These are phyloP conservation scores for Syngnathus rostellatus DNA, from an alignment of 2,797 vertebrate genomes.

Conservation along the genomic window DNA sequence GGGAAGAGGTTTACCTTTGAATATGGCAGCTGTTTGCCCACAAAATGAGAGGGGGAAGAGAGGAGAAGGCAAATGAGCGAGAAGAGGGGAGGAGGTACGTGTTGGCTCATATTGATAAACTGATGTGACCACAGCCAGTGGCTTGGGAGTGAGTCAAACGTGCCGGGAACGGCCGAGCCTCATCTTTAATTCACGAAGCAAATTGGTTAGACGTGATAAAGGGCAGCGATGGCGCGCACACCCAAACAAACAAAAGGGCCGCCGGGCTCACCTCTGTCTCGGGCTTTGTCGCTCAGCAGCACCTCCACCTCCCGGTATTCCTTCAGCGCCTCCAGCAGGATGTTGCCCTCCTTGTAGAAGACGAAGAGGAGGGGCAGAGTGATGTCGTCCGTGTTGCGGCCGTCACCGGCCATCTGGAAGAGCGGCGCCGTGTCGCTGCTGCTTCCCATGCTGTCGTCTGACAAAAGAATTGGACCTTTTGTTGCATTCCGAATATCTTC, in stretches of 20 bases:
- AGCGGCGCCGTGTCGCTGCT: constrained; percentile 97
- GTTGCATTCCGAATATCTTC: neutral
- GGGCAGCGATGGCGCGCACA: neutral
- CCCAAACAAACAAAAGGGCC: constrained; percentile 3
- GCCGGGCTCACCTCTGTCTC: constrained; percentile 83
- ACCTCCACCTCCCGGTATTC: constrained; percentile 92
- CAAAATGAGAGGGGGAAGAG: constrained; percentile 37
- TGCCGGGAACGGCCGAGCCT: constrained; percentile 20
- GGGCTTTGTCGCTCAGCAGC: constrained; percentile 92
- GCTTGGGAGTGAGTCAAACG: constrained; percentile 32
- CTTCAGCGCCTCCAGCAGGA: constrained; percentile 85
- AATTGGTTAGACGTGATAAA: constrained; percentile 7
- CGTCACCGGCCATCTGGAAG: constrained; percentile 98
- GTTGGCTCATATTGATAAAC: constrained; percentile 26
- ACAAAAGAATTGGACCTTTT: neutral
- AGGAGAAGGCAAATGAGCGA: constrained; percentile 40
- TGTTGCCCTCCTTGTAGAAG: constrained; percentile 95
- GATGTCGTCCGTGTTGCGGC: constrained; percentile 89
- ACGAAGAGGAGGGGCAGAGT: constrained; percentile 92
- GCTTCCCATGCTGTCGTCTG: constrained; percentile 97
- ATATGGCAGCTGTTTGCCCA: constrained; percentile 88
- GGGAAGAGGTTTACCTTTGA: constrained; percentile 96
- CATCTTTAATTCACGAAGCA: constrained; percentile 38
- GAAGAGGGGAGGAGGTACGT: constrained; percentile 19
- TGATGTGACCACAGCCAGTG: constrained; percentile 23